Base-by-base conservation (phyloP, 2,888 invertebrate species). In the Protophormia terraenovae region DNA sequence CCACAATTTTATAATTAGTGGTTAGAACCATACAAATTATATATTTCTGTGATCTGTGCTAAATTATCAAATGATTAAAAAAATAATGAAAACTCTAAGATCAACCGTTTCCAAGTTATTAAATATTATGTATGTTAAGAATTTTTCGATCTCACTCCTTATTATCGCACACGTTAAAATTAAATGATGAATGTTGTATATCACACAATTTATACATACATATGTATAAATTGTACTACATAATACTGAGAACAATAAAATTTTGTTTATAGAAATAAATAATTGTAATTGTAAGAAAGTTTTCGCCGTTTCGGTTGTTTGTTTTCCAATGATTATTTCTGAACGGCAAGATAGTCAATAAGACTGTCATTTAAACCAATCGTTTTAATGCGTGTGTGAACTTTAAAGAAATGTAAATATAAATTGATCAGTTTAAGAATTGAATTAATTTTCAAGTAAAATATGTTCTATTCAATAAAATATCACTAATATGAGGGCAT, bases 171-270 rank as follows among this genome's bases (percentile, higher is more conserved):
- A 66, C 38, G 35, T 53, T 19, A 24, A 32, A 16, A 71, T n/a
- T 10, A 22, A 41, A 58, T 41, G 55, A 72, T 27, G 22, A 72
- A 55, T 71, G 38, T 24, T 55, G 38, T n/a, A n/a, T n/a, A n/a
- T 35, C 8, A 41, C 58, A 45, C 29, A 41, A 55, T 38, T 55
- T 45, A 1, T 32, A 27, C 24, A 55, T 53, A 14, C n/a, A n/a
- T n/a, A n/a, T n/a, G n/a, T n/a, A n/a, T n/a, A n/a, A n/a, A n/a
- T n/a, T n/a, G n/a, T n/a, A n/a, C n/a, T n/a, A n/a, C n/a, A n/a
- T n/a, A n/a, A n/a, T n/a, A n/a, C n/a, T n/a, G n/a, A n/a, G n/a
- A n/a, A n/a, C 47, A 6, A n/a, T 35, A 16, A 24, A 53, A n/a
- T n/a, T 55, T 58, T 29, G 14, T 24, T 3, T 38, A 24, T 41